These are phyloP conservation scores for Merluccius polli DNA, from an alignment of 2,797 vertebrate species.

Conservation along the genomic window DNA sequence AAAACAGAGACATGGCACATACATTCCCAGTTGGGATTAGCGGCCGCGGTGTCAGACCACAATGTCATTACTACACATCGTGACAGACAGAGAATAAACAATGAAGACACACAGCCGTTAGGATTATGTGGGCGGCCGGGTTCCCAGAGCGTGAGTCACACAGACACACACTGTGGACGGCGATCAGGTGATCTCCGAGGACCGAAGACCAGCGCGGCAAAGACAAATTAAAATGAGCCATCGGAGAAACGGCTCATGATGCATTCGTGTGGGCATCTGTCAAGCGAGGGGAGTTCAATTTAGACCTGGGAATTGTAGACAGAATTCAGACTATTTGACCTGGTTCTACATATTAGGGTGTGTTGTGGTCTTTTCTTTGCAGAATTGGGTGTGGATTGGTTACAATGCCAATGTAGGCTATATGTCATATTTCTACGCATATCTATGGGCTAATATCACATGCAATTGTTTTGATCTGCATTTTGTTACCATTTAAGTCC, in stretches of 20 bases:
- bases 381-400: neutral
- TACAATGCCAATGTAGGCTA: neutral
- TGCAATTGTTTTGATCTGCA: too few relatives aligned
- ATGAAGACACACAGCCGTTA: slow-evolving; percentile 17
- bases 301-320: too few relatives aligned
- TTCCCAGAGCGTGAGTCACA: slow-evolving; percentile 49
- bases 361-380: neutral
- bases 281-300: neutral
- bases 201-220: slow-evolving; percentile 27
- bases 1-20: neutral
- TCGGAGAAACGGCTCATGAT: neutral
- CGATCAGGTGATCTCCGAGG: slow-evolving; percentile 38
- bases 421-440: neutral
- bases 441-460: too few relatives aligned
- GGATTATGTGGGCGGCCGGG: slow-evolving; percentile 50
- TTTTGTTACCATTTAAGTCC: neutral
- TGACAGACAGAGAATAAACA: slow-evolving; percentile 33
- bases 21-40: slow-evolving; percentile 37
- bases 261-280: neutral
- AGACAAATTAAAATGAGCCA: neutral
- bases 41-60: slow-evolving; percentile 13
- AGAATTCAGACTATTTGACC: neutral
- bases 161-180: slow-evolving; percentile 24
- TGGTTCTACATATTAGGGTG: neutral
- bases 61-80: slow-evolving; percentile 11